Conservation (phyloP, 2,113 vertebrate species). For the Excalfactoria chinensis region DNA sequence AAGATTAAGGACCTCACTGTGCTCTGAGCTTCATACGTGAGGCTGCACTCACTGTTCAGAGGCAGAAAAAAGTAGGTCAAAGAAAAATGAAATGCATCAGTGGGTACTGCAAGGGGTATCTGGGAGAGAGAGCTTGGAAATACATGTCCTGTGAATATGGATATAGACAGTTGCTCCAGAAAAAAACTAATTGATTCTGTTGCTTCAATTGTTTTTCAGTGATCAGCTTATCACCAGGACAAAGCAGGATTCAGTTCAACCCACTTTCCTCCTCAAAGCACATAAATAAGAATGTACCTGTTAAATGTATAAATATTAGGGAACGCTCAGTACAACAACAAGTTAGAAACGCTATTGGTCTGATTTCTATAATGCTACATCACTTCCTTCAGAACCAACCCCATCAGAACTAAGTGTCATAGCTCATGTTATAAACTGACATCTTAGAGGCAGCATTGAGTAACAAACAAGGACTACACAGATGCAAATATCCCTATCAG, state of each 20-base stretch:
- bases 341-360: not conserved
- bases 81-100: not conserved
- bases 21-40: not conserved
- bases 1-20: not conserved
- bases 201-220: not conserved
- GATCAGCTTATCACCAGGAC: not conserved
- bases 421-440: not conserved
- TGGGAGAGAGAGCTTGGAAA: not conserved
- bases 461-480: not conserved
- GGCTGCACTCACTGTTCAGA: not conserved
- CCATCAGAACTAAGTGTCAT: not conserved
- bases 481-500: slow-evolving; percentile 20
- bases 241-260: not conserved
- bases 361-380: not conserved
- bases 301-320: not conserved
- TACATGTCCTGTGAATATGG: not conserved
- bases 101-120: not conserved
- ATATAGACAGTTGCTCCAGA: not conserved
- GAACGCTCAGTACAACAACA: not conserved
- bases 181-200: not conserved
- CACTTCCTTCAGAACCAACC: not conserved
- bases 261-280: not conserved
- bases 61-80: not conserved
- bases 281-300: not conserved
- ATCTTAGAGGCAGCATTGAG: slow-evolving; percentile 17